Conservation (phyloP, 30 jellyfish, hydroid and myxozoan genomes). For the Cassiopea andromeda region DNA sequence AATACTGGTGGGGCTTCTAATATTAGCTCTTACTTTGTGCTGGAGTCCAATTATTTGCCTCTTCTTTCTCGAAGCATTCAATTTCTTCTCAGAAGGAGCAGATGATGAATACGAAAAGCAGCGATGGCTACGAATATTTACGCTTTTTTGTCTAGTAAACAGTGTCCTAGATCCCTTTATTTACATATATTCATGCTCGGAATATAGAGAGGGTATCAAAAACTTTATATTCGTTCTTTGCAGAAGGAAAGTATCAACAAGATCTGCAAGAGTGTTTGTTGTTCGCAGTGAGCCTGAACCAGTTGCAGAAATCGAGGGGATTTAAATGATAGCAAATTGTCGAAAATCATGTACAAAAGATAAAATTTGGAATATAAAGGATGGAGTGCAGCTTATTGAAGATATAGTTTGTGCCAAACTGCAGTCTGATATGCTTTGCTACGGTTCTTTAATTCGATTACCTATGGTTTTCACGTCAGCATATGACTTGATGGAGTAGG, state of each 20-base stretch:
- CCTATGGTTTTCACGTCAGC: too few relatives aligned
- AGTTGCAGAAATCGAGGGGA: not conserved
- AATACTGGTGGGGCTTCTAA: not conserved
- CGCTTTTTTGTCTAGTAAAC: not conserved
- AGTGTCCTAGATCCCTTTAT: not conserved
- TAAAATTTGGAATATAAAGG: too few relatives aligned
- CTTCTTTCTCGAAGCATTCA: not conserved
- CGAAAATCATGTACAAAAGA: too few relatives aligned
- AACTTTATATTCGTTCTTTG: not conserved
- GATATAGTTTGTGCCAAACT: too few relatives aligned
- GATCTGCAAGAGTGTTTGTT: not conserved
- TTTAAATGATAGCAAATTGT: not conserved
- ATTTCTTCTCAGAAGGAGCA: not conserved
- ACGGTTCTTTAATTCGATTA: too few relatives aligned
- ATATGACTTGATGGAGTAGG: too few relatives aligned
- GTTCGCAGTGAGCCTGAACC: not conserved
- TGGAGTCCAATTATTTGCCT: not conserved
- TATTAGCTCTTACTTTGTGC: not conserved
- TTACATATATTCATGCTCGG: not conserved
- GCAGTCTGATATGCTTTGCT: too few relatives aligned
- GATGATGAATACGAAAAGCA: slow-evolving; percentile 1
- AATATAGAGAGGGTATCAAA: not conserved
- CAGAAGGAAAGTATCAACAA: not conserved
- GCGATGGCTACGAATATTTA: not conserved
- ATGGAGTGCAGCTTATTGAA: too few relatives aligned